Conservation (phyloP, 2,888 invertebrate genomes). For the Notodonta ziczac region DNA sequence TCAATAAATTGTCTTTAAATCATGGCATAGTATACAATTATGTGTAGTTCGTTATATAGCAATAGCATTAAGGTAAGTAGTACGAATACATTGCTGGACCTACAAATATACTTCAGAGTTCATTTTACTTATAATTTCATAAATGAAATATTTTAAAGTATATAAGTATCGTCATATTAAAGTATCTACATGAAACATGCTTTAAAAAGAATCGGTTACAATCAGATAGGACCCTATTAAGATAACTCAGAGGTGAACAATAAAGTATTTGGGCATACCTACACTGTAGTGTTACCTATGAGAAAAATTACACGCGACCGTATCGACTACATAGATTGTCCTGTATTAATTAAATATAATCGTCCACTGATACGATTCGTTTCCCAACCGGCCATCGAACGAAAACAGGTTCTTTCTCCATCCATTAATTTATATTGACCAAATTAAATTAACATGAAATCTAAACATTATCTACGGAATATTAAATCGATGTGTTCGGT, state of each 20-base stretch:
- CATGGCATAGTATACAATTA: background rate
- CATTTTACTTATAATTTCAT: no score
- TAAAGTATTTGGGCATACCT: slow-evolving; percentile 49
- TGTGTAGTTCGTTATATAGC: background rate
- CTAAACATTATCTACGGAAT: slow-evolving; percentile 61
- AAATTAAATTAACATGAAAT: slow-evolving; percentile 74
- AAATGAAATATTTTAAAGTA: no score
- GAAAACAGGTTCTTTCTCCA: slow-evolving; percentile 65
- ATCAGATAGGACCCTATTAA: slow-evolving; percentile 53
- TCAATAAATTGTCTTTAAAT: background rate
- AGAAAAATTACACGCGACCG: slow-evolving; percentile 67
- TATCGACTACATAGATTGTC: slow-evolving; percentile 68
- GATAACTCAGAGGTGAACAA: slow-evolving; percentile 65
- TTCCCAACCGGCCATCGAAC: slow-evolving; percentile 60
- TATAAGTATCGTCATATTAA: no score
- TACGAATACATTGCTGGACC: no score
- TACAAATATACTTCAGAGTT: no score
- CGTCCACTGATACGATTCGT: slow-evolving; percentile 66
- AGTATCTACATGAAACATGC: slow-evolving; percentile 18
- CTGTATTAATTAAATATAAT: slow-evolving; percentile 77
- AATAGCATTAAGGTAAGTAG: background rate
- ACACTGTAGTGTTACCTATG: slow-evolving; percentile 51
- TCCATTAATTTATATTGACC: slow-evolving; percentile 73
- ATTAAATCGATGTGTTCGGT: slow-evolving; percentile 50
- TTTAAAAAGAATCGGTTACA: slow-evolving; percentile 30